Percentiles rank a stretch among this genome's conserved stretches.
Evolutionary conservation across 2,113 vertebrate genomes (phyloP).

Genomic region (Rhinoderma darwinii): DNA sequence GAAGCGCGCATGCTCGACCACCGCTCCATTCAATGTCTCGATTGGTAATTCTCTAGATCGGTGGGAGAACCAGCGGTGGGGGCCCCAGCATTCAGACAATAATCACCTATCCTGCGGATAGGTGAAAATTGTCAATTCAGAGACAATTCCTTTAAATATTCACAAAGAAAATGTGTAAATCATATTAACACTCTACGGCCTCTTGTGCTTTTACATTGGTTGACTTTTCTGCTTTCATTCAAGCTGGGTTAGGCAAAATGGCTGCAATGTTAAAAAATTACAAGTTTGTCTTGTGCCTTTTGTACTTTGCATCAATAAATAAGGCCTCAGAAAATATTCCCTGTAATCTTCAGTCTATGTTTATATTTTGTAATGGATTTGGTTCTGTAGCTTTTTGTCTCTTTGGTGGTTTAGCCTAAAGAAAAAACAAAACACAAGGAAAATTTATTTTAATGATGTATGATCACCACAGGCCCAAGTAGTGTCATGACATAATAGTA

Average conservation of each 20-base stretch:
- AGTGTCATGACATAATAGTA: background rate
- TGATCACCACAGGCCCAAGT: background rate
- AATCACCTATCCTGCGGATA: too few species aligned
- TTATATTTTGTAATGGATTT: background rate
- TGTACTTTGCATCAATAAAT: background rate
- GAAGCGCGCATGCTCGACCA: too few species aligned
- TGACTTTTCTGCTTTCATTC: background rate
- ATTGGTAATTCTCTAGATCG: too few species aligned
- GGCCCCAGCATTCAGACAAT: too few species aligned
- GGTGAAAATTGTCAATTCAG: too few species aligned
- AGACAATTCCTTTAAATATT: background rate
- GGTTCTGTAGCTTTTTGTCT: constrained; percentile 17
- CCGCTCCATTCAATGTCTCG: too few species aligned
- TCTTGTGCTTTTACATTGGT: background rate
- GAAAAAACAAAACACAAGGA: background rate
- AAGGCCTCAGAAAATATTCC: background rate
- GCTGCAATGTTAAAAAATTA: background rate
- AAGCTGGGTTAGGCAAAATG: background rate
- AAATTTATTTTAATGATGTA: background rate
- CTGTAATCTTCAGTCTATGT: background rate
- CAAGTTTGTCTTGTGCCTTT: background rate
- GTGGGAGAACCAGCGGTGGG: too few species aligned
- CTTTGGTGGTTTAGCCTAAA: constrained; percentile 67
- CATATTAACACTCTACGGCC: background rate
- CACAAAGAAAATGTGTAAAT: background rate